Evolutionary conservation across 2,113 vertebrate species (phyloP), one percentile per base, ranked within the genome.

Genomic region (Hymenochirus boettgeri): DNA sequence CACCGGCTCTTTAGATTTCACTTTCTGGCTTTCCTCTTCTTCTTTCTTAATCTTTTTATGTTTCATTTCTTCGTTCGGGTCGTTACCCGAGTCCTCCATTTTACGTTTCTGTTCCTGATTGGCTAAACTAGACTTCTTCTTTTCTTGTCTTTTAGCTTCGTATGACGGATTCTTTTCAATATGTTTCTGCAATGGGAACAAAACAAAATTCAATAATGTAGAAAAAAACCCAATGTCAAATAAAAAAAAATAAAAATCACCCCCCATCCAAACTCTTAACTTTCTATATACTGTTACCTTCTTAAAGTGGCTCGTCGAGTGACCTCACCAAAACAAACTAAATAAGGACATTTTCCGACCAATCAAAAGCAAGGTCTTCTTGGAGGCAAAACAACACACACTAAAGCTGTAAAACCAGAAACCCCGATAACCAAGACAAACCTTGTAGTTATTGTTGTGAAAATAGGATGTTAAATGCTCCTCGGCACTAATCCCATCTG

Each of bases 361-460:
- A 33, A 3, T 33, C 5, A 4, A 31, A 5, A 31, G 10, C 4
- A 10, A 31, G 10, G 5, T 10, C 29, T 31, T 31, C 4, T 10
- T 10, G 10, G 4, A 10, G 10, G 10, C 29, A 31, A 7, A 33
- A 12, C 12, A 12, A 33, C 12, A 7, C 7, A 3, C 29, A 31
- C 29, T 31, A 31, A 9, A 9, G 9, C 29, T 9, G 29, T 31
- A 9, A 4, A 31, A 9, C 9, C 29, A 31, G 29, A 9, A 4
- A 9, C 29, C 9, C 5, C 5, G 29, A 31, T 5, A 31, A 9
- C 29, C 29, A 9, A 78, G 71, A 87, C 87, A 72, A 81, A 99
- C 96, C 94, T 97, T 96, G 4, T 98, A 99, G 47, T 91, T 94
- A 71, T 96, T 91, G 70, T 99, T 99, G 83, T 99, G 96, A 45